Evolutionary conservation across 2,888 invertebrate species (phyloP).

Genomic region (Hydraecia micacea): DNA sequence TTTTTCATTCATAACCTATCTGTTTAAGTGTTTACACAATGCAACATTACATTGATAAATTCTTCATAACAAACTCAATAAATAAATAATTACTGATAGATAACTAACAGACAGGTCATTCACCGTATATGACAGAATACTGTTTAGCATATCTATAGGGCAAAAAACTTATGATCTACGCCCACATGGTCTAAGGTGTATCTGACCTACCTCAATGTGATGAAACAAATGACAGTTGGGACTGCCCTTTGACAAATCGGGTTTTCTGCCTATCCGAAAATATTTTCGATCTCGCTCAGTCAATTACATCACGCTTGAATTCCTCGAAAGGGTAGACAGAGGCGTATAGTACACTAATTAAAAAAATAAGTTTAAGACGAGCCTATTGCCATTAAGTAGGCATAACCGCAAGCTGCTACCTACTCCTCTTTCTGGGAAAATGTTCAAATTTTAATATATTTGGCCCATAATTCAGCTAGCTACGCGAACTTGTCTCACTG

Average conservation of each 20-base stretch:
- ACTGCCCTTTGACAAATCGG: conserved; percentile 1
- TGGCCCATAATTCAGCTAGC: background rate
- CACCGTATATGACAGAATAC: conserved; percentile 37
- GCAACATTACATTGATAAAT: conserved; percentile 4
- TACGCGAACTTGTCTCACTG: background rate
- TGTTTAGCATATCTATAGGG: conserved; percentile 23
- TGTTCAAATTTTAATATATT: background rate
- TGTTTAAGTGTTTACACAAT: conserved; percentile 36
- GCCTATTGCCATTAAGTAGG: no score
- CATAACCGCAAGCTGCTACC: background rate
- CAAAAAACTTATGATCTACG: conserved; percentile 49
- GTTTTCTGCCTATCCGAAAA: conserved; percentile 22
- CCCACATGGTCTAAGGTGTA: conserved; percentile 55
- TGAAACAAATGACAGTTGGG: conserved; percentile 38
- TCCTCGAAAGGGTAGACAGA: background rate
- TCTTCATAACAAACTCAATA: conserved; percentile 19
- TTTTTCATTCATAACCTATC: conserved; percentile 27
- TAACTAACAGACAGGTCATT: conserved; percentile 50
- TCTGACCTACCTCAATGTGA: conserved; percentile 76
- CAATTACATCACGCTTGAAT: background rate
- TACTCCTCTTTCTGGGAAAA: background rate
- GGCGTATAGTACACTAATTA: background rate
- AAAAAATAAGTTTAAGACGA: no score
- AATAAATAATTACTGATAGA: conserved; percentile 14
- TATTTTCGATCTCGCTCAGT: background rate